Evolutionary conservation across 2,888 invertebrate genomes (phyloP).

Genomic region (Dastarcus helophoroides): DNA sequence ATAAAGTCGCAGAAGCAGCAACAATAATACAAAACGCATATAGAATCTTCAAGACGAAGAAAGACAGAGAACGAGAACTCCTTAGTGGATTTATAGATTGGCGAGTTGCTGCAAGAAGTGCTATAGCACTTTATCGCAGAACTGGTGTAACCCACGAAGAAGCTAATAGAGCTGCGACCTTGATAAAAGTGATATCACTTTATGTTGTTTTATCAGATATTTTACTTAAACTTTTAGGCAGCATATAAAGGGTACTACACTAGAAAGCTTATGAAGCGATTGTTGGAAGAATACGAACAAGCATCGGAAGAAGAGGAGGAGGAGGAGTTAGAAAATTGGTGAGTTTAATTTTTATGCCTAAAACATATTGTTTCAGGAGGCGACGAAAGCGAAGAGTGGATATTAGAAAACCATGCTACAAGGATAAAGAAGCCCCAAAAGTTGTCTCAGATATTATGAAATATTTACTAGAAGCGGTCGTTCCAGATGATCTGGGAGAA

Average conservation of each 20-base stretch:
- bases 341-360: too few relatives aligned
- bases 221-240: slow-evolving; percentile 18
- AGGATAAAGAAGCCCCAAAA: too few relatives aligned
- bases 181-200: slow-evolving; percentile 27
- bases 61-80: slow-evolving; percentile 24
- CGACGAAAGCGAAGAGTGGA: too few relatives aligned
- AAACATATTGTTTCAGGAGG: too few relatives aligned
- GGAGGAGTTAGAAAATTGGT: slow-evolving; percentile 4
- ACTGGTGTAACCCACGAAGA: slow-evolving; percentile 32
- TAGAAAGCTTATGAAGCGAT: slow-evolving; percentile 21
- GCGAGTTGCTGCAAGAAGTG: slow-evolving; percentile 33
- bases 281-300: too few relatives aligned
- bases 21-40: slow-evolving; percentile 30
- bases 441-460: too few relatives aligned
- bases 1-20: slow-evolving; percentile 24
- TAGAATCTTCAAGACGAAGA: slow-evolving; percentile 22
- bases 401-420: too few relatives aligned
- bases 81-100: slow-evolving; percentile 33
- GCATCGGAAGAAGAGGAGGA: slow-evolving; percentile 7
- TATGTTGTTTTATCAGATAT: not conserved
- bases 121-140: slow-evolving; percentile 30
- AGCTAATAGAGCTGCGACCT: slow-evolving; percentile 32
- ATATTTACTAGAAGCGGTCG: too few relatives aligned
- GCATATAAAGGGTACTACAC: slow-evolving; percentile 37
- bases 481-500: too few relatives aligned